Conservation (phyloP, 2,888 invertebrate genomes). For the Sarcophaga subvicina region DNA sequence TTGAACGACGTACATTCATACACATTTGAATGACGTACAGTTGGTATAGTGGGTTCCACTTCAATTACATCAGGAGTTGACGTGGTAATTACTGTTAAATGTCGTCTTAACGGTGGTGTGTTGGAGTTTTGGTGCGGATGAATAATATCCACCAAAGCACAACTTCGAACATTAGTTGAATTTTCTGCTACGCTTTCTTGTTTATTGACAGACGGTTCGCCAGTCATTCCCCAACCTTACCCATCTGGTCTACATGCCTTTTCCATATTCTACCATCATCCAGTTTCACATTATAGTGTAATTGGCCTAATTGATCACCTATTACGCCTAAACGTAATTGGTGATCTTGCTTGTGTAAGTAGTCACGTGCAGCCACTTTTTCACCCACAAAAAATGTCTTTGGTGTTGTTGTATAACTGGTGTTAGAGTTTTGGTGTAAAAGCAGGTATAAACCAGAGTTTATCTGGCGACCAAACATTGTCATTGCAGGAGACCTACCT, state of each 20-base stretch:
- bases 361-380: constrained; percentile 15
- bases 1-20: no score
- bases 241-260: constrained; percentile 1
- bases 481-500: constrained; percentile 56
- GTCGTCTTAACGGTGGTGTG: neutral
- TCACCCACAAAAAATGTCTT: constrained; percentile 12
- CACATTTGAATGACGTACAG: neutral
- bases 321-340: constrained; percentile 6
- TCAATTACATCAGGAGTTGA: neutral
- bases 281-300: constrained; percentile 22
- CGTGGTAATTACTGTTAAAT: neutral
- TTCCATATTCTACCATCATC: constrained; percentile 4
- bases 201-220: no score
- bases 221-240: neutral
- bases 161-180: neutral
- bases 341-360: neutral
- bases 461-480: constrained; percentile 56
- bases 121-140: neutral
- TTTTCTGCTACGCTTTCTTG: neutral
- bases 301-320: constrained; percentile 8
- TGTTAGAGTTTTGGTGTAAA: constrained; percentile 13
- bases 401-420: neutral
- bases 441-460: constrained; percentile 54
- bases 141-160: neutral
- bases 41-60: neutral